Conservation (phyloP, 2,113 vertebrate species). For the Menidia beryllina region DNA sequence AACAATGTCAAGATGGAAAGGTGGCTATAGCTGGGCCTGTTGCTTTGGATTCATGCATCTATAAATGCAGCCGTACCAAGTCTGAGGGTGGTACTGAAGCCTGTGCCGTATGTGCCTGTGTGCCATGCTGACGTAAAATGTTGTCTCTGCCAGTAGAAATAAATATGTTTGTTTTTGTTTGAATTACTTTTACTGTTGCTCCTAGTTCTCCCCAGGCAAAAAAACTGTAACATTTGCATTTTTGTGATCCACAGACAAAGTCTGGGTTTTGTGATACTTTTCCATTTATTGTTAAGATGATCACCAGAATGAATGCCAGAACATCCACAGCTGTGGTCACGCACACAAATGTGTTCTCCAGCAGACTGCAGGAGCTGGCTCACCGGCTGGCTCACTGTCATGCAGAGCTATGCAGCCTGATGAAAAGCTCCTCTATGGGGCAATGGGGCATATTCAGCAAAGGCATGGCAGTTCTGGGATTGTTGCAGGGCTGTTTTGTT, state of each 20-base stretch:
- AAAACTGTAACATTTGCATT: not conserved
- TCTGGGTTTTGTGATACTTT: not conserved
- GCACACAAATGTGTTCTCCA: not conserved
- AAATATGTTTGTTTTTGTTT: not conserved
- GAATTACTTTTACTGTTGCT: not conserved
- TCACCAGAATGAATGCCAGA: not conserved
- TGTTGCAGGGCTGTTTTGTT: too few species aligned
- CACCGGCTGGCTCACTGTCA: too few species aligned
- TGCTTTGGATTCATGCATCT: too few species aligned
- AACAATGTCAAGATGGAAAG: not conserved
- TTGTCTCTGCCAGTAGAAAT: not conserved
- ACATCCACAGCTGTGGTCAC: not conserved
- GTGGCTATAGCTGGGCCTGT: not conserved
- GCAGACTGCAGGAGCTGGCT: too few species aligned
- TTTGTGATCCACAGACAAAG: not conserved
- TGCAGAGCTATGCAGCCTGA: not conserved
- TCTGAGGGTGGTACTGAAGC: not conserved
- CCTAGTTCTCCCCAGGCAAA: not conserved
- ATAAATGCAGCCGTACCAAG: not conserved
- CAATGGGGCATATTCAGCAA: not conserved
- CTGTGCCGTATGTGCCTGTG: not conserved
- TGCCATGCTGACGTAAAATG: not conserved
- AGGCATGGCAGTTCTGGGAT: not conserved
- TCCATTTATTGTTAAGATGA: not conserved
- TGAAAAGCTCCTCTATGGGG: too few species aligned